Percentiles rank a stretch among this genome's conserved stretches.
These are phyloP conservation scores for Gymnoscelis rufifasciata DNA, from an alignment of 2,888 invertebrate species.

Conservation along the genomic window DNA sequence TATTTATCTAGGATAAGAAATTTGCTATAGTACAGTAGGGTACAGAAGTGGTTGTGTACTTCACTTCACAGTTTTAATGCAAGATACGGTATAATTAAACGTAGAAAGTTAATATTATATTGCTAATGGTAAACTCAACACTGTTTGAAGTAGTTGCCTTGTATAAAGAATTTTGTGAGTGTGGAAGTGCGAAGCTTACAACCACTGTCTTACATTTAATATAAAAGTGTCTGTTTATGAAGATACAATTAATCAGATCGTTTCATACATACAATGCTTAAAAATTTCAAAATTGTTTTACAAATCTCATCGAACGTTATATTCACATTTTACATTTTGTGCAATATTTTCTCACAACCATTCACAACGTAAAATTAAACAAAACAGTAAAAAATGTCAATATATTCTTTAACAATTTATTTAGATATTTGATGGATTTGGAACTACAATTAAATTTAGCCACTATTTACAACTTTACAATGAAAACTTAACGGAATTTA, in stretches of 20 bases:
- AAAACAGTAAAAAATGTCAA: constrained; percentile 22
- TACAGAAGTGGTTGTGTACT: constrained; percentile 13
- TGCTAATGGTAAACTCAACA: too few species aligned
- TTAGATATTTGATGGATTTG: constrained; percentile 40
- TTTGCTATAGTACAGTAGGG: constrained; percentile 38
- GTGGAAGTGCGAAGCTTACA: too few species aligned
- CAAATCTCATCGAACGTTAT: constrained; percentile 20
- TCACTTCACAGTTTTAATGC: background rate
- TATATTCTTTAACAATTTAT: constrained; percentile 38
- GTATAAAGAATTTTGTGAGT: too few species aligned
- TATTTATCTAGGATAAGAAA: constrained; percentile 40
- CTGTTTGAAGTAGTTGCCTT: too few species aligned
- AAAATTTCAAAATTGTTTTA: constrained; percentile 25
- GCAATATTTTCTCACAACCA: constrained; percentile 35
- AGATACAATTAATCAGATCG: constrained; percentile 10
- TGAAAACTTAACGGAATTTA: constrained; percentile 37
- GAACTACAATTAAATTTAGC: constrained; percentile 33
- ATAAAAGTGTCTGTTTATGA: constrained; percentile 2
- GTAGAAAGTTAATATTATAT: background rate
- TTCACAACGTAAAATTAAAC: constrained; percentile 31
- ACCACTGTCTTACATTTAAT: too few species aligned
- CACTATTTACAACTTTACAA: constrained; percentile 45
- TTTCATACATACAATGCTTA: constrained; percentile 18
- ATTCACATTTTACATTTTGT: constrained; percentile 26
- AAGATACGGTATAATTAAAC: background rate